Evolutionary conservation across 1,140 invertebrate species (phyloP).

Genomic region (Trichogramma pretiosum): DNA sequence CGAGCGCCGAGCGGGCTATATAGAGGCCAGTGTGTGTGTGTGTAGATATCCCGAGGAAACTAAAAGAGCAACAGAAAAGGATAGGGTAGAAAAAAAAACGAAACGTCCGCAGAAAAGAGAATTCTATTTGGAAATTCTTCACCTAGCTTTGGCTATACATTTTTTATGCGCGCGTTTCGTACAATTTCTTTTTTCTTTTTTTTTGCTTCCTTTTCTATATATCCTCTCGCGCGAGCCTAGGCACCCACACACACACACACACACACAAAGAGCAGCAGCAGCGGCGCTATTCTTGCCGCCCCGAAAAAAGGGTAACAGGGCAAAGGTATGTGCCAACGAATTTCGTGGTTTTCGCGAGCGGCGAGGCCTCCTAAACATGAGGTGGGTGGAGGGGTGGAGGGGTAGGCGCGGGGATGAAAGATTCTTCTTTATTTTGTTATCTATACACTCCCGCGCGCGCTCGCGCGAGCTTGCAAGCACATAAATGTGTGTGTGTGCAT

Average conservation of each 20-base stretch:
- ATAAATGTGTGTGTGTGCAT: too few relatives aligned
- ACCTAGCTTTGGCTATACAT: conserved; percentile 14
- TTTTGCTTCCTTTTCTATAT: background rate
- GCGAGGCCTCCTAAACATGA: background rate
- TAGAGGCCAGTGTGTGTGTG: too few relatives aligned
- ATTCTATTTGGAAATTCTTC: conserved; percentile 20
- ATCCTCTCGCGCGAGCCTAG: too few relatives aligned
- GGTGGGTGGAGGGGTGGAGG: too few relatives aligned
- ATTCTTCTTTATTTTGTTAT: background rate
- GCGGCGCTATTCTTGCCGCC: too few relatives aligned
- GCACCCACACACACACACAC: too few relatives aligned
- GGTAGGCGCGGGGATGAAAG: too few relatives aligned
- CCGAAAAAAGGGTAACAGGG: too few relatives aligned
- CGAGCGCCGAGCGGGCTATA: too few relatives aligned
- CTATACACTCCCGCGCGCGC: background rate
- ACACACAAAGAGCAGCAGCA: too few relatives aligned
- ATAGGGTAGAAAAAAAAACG: background rate
- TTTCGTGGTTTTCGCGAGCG: conserved; percentile 13
- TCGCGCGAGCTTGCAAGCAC: background rate
- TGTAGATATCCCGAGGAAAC: too few relatives aligned
- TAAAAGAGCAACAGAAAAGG: background rate
- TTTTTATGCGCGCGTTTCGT: conserved; percentile 7
- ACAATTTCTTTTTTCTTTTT: background rate
- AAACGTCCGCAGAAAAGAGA: conserved; percentile 4
- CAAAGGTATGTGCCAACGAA: conserved; percentile 12